phyloP scores from a whole-genome alignment of 1,140 invertebrate genomes.

The Portunus trituberculatus region DNA sequence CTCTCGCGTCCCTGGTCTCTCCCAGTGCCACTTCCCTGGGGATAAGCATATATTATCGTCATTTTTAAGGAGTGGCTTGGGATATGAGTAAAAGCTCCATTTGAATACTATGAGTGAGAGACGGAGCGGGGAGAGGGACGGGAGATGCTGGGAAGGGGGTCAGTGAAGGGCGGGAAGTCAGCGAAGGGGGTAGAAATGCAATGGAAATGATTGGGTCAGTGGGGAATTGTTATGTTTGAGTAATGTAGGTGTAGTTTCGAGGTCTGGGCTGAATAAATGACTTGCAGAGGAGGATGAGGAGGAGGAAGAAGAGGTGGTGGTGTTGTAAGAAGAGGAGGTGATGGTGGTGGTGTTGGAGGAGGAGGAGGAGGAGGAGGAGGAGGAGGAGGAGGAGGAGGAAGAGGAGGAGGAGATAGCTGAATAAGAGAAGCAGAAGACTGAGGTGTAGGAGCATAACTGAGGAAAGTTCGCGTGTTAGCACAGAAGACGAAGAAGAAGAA shows the following conservation, averaged over 20 bases:
- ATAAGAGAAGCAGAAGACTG: not conserved
- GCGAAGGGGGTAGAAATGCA: not conserved
- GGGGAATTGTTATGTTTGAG: not conserved
- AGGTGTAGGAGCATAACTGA: too few species aligned
- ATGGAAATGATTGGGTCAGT: not conserved
- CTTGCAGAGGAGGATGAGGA: not conserved
- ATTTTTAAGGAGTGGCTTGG: not conserved
- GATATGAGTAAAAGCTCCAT: conserved; percentile 35
- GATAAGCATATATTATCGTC: conserved; percentile 50
- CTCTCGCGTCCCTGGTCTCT: not conserved
- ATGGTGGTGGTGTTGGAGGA: too few species aligned
- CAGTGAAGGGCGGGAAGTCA: not conserved
- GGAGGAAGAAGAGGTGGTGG: not conserved
- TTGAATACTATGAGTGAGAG: not conserved
- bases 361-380: not conserved
- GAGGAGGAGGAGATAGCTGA: not conserved
- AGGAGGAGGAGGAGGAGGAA: not conserved
- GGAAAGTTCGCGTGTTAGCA: too few species aligned
- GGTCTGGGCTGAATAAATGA: conserved; percentile 1
- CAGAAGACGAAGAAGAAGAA: too few species aligned
- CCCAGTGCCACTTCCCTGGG: conserved; percentile 7
- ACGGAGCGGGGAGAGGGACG: not conserved
- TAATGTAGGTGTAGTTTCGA: conserved; percentile 4
- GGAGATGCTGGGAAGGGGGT: not conserved
- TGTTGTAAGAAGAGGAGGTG: too few species aligned